phyloP scores from a whole-genome alignment of 2,113 vertebrate species.

The Malurus alboscapulatus region DNA sequence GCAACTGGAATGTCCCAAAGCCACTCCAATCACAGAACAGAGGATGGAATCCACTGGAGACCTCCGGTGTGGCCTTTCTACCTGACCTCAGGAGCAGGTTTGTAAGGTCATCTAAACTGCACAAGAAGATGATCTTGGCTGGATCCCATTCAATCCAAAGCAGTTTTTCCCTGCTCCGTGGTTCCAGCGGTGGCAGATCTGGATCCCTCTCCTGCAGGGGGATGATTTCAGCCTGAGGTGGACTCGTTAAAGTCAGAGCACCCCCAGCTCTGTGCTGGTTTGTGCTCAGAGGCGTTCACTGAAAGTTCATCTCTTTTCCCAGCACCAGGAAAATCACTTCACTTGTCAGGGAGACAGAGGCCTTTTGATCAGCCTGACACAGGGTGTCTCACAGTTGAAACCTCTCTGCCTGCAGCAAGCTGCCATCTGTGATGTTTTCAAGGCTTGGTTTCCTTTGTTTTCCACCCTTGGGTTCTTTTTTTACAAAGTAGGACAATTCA shows the following conservation, averaged over 20 bases:
- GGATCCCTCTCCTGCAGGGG: neutral
- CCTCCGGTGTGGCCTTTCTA: neutral
- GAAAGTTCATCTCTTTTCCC: neutral
- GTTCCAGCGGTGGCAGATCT: rapidly evolving
- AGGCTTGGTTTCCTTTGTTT: neutral
- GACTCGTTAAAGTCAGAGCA: neutral
- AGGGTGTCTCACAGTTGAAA: neutral
- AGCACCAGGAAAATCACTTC: neutral
- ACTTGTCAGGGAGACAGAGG: neutral
- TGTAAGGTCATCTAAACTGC: neutral
- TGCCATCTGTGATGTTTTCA: neutral
- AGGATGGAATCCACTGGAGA: neutral
- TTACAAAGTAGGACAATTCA: neutral
- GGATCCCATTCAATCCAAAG: neutral
- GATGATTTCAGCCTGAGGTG: neutral
- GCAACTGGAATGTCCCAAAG: neutral
- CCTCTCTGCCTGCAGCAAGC: neutral
- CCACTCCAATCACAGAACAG: rapidly evolving
- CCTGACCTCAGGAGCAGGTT: neutral
- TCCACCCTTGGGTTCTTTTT: neutral
- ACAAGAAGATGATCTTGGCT: neutral
- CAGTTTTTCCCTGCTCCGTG: neutral
- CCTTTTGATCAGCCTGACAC: neutral
- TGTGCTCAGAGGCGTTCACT: neutral
- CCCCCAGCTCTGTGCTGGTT: neutral